phyloP scores from a whole-genome alignment of 2,797 vertebrate species.

The Oreochromis mossambicus region DNA sequence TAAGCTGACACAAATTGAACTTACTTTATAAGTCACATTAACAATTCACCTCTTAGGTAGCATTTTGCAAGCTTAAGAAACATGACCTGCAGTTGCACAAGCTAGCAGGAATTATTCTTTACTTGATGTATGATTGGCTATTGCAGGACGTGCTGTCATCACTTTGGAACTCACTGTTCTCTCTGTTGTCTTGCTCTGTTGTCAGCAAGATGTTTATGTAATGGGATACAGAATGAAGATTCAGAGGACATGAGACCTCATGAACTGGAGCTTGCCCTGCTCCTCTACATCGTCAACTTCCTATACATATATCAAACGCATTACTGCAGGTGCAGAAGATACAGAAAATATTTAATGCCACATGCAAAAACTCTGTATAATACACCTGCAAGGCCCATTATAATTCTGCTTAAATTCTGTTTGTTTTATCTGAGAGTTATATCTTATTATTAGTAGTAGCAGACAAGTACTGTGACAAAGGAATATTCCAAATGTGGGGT shows the following conservation, averaged over 20 bases:
- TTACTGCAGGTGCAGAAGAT: not conserved
- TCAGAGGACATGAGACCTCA: constrained; percentile 8
- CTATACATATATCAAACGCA: fast-evolving
- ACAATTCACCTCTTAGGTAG: not conserved
- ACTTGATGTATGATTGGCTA: not conserved
- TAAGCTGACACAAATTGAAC: not conserved
- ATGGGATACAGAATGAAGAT: constrained; percentile 18
- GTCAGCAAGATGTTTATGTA: constrained; percentile 41
- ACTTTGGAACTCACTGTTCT: constrained; percentile 48
- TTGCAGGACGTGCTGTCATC: constrained; percentile 39
- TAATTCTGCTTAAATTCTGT: fast-evolving
- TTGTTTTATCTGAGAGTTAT: not conserved
- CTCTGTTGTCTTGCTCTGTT: constrained; percentile 11
- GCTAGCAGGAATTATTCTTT: constrained; percentile 4
- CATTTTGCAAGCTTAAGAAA: not conserved
- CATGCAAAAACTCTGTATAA: not conserved
- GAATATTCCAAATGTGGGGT: not conserved
- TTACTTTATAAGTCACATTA: not conserved
- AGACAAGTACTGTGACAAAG: not conserved
- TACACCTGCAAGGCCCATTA: not conserved
- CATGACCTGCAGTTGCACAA: not conserved
- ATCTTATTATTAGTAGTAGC: not conserved
- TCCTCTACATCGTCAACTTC: not conserved
- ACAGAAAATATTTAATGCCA: not conserved
- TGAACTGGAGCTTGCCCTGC: constrained; percentile 5